Evolutionary conservation across 2,113 vertebrate species (phyloP).

Genomic region (Ascaphus truei): DNA sequence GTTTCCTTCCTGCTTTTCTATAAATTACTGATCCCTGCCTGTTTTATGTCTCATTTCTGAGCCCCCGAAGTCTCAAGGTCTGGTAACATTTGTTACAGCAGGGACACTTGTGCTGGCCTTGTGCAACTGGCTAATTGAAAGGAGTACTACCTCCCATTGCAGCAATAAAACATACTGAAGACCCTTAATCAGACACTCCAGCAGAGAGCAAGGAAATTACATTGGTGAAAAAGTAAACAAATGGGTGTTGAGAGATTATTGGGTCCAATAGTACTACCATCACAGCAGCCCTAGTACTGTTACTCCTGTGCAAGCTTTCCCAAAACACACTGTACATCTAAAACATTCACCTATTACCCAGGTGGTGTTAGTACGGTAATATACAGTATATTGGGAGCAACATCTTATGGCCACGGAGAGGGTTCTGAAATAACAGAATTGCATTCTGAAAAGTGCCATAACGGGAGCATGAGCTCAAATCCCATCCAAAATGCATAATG

Average conservation of each 20-base stretch:
- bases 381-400: no score
- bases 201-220: not conserved
- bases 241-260: not conserved
- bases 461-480: no score
- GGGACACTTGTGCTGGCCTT: constrained; percentile 1
- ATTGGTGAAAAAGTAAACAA: not conserved
- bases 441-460: no score
- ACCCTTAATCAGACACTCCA: not conserved
- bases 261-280: no score
- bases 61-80: constrained; percentile 16
- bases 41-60: constrained; percentile 2
- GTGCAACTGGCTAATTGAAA: constrained; percentile 16
- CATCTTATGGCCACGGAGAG: no score
- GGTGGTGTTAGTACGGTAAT: no score
- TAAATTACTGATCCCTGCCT: constrained; percentile 5
- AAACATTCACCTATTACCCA: no score
- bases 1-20: not conserved
- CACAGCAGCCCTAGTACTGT: no score
- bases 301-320: no score
- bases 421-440: no score
- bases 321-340: no score
- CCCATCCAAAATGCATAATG: no score
- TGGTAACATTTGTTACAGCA: not conserved
- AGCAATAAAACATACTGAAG: constrained; percentile 4
- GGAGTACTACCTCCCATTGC: not conserved